A percentile compares a stretch with the other conserved stretches of the same genome.
Conservation (phyloP, 2,888 invertebrate species). For the Petrolisthes cinctipes region DNA sequence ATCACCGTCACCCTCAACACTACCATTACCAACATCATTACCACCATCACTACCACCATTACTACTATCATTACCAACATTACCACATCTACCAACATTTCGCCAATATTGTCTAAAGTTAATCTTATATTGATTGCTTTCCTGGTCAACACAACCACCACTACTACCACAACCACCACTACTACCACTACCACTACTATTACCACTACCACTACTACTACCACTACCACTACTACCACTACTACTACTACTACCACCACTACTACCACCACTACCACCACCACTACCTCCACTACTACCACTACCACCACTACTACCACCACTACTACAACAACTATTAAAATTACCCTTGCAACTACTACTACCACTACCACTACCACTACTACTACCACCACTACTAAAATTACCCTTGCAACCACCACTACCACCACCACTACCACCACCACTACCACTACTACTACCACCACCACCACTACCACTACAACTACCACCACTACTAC, state of each 20-base stretch:
- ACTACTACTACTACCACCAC: not conserved
- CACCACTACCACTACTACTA: conserved; percentile 9
- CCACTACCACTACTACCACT: not conserved
- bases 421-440: conserved; percentile 19
- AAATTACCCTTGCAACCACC: not conserved
- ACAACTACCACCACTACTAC: not conserved
- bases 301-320: not conserved
- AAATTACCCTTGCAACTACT: not conserved
- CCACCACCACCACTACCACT: conserved; percentile 6
- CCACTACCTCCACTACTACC: not conserved
- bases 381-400: not conserved
- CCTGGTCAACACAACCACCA: not conserved
- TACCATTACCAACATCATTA: not conserved
- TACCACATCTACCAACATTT: not conserved
- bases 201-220: not conserved
- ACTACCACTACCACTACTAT: not conserved
- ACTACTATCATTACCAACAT: not conserved
- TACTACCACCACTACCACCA: not conserved
- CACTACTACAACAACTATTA: not conserved
- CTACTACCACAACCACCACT: conserved; percentile 7
- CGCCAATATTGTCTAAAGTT: not conserved
- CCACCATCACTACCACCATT: no score
- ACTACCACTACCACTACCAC: conserved; percentile 2
- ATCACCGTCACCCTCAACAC: not conserved
- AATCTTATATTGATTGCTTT: not conserved